Evolutionary conservation across 2,797 vertebrate genomes (phyloP), one percentile per base, ranked within the genome.

Genomic region (Toxotes lorentzi): DNA sequence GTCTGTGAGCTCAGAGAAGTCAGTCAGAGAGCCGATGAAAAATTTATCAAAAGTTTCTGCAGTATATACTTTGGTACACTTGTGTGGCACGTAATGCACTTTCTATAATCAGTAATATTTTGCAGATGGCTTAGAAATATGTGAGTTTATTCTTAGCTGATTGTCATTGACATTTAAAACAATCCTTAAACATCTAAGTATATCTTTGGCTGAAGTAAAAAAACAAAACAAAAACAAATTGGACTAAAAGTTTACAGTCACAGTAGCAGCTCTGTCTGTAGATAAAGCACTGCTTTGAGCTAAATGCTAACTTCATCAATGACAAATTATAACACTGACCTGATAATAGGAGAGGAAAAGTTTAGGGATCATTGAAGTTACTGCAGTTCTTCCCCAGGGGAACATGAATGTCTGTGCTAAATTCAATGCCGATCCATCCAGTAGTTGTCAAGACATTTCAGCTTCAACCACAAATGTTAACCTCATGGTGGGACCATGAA

Each of bases 1-100:
- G 24, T 69, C 68, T 64, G 35, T 50, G 53, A 69, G 60, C 19
- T 60, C 45, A 74, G 58, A 47, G 54, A 40, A 63, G 54, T 53
- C 56, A 30, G 23, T 67, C 64, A 67, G 43, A 21, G 34, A 60
- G 60, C 30, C 23, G 57, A 34, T 70, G 24, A 35, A 78, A 59
- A 63, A 9, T 71, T 40, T 27, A 21, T 34, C 1, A 34, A 12
- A 12, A 41, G n/a, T 27, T 53, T 71, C 16, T 11, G 14, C 4
- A 7, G 21, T 24, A 32, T 41, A 35, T 51, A 73, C 24, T 16
- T 43, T 21, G 3, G 43, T 43, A 40, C 38, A 38, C 21, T 27
- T 13, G 2, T 69, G 34, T 53, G 50, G 21, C 32, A 21, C 19
- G 17, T 4, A 23, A 1, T 61, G 14, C 17, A 63, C 17, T 7